Evolutionary conservation across 37 sponge, comb jelly and placozoan species (phyloP), one percentile per base, ranked within the genome.

Genomic region (Spongilla lacustris): DNA sequence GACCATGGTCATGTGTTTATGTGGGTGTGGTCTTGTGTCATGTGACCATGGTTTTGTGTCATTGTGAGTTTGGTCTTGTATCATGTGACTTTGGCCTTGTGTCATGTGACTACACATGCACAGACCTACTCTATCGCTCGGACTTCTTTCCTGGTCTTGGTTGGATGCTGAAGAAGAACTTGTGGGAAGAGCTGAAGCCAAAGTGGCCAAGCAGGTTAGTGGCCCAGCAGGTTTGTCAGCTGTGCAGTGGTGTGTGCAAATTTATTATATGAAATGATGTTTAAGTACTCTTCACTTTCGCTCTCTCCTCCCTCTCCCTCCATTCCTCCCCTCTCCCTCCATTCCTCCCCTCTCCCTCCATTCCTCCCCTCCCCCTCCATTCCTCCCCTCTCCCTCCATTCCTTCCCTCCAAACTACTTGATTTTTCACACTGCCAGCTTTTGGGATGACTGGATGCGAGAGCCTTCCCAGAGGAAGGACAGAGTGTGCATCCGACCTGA

Each of bases 401-500:
- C 22, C 80, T 26, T 30, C 23, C 80, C 19, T 68, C 22, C 24
- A 17, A 68, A 23, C 67, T 33, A 68, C 24, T 24, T 21, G 23
- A 4, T 19, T 21, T 19, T 76, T 48, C 21, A 11, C 77, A 36
- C 23, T 58, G 21, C 3, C 36, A 95, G 96, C 11, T 97, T 81
- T 73, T 97, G 98, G 98, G 98, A 97, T 68, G 98, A 97, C 81
- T 97, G 98, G 98, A 83, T 97, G 96, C 81, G 98, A 48, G 92
- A 93, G n/a, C 85, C 94, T 0, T 83, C 71, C 13, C 94, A 93
- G 69, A 79, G 98, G 36, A 91, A 95, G 67, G 88, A 50, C 71
- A 82, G 98, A 50, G 94, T 76, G 35, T 97, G 98, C 80, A 93
- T 97, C 25, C 50, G 98, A 33, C 98, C 98, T 31, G 98, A 97